These are phyloP conservation scores for Nomada flava DNA, from an alignment of 2,888 invertebrate species.

Conservation along the genomic window DNA sequence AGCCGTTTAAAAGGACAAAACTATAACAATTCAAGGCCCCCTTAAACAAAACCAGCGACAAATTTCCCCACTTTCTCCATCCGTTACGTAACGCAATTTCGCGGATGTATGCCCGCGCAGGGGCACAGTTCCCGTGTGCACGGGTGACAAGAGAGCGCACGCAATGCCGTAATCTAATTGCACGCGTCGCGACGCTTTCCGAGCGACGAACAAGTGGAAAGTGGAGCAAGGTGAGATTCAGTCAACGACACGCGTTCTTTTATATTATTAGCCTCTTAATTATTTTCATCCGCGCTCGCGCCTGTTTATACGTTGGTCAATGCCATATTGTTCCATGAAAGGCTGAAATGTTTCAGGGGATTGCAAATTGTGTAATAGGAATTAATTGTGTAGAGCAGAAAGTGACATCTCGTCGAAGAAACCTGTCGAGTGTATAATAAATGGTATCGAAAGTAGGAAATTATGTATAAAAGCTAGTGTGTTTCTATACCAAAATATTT, in stretches of 20 bases:
- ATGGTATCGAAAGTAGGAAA: no score
- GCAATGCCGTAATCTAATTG: slow-evolving; percentile 37
- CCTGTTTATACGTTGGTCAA: slow-evolving; percentile 14
- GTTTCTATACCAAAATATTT: no score
- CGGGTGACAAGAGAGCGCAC: neutral
- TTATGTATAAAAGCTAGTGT: no score
- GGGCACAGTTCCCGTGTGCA: neutral
- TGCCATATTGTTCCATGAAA: neutral
- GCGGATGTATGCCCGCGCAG: neutral
- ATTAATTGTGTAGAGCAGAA: no score
- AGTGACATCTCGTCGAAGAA: neutral
- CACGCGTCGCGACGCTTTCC: slow-evolving; percentile 15
- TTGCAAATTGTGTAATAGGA: neutral
- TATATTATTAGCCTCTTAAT: slow-evolving; percentile 51
- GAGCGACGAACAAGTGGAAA: slow-evolving; percentile 51
- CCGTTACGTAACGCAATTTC: slow-evolving; percentile 16
- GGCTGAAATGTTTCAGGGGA: neutral
- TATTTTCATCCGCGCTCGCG: slow-evolving; percentile 43
- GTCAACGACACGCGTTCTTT: slow-evolving; percentile 68
- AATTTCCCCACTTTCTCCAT: slow-evolving; percentile 5
- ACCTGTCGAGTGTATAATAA: neutral
- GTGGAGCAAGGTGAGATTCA: slow-evolving; percentile 76
- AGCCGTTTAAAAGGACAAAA: neutral
- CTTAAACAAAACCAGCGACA: neutral
- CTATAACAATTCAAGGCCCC: no score